Evolutionary conservation across 2,888 invertebrate species (phyloP), one percentile per base, ranked within the genome.

Genomic region (Cyclophora punctaria): DNA sequence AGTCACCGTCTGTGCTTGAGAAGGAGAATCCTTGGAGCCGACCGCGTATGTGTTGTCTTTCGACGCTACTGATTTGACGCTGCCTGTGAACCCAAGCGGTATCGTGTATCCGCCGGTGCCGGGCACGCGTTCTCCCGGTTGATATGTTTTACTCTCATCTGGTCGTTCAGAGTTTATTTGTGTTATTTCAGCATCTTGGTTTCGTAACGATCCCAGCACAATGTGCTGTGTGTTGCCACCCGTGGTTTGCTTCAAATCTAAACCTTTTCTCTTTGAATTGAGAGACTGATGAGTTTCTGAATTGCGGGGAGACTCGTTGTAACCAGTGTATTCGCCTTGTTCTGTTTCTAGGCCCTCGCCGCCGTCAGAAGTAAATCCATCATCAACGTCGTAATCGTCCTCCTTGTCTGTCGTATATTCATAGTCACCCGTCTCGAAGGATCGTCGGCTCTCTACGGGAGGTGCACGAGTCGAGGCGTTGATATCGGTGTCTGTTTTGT

Each of bases 1-100:
- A 2, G 90, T 87, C 4, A 92, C 91, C 2, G 92, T 92, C 74
- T 93, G 93, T 2, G 92, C 91, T 76, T 93, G 93, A 3, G 93
- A 91, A 58, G 92, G 90, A 35, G 90, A 91, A 50, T 86, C 83
- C 37, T 83, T 87, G 3, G 89, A 84, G 3, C 92, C 92, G 2
- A 89, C 79, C 0, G 91, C 89, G 48, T 90, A 91, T 1, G 91
- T 90, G 61, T 89, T 80, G 7, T 89, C 89, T 49, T 90, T 91
- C 33, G 91, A 91, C 0, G 93, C 90, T 4, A 91, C 89, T 0
- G 93, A 92, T 46, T 94, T 91, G 49, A 91, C 90, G 46, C 92
- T 93, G 48, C 94, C 90, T 49, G 93, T 87, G 75, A 91, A 91
- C 53, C 95, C 92, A 55, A 90, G 69, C 52, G 95, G 92, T 75